Evolutionary conservation across 1,140 invertebrate genomes (phyloP).

Genomic region (Brachionus sp.): DNA sequence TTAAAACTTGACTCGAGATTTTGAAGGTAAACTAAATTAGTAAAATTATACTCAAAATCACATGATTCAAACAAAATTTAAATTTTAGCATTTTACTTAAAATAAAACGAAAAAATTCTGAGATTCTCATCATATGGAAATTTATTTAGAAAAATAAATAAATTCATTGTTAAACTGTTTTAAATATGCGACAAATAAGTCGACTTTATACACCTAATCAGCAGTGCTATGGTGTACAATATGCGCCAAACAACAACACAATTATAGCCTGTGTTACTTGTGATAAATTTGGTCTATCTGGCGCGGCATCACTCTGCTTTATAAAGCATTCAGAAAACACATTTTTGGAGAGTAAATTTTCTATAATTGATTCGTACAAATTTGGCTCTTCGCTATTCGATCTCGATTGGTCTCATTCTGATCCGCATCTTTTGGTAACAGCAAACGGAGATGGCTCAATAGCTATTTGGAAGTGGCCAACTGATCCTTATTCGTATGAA

Average conservation of each 20-base stretch:
- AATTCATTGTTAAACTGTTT: background rate
- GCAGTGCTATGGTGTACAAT: slow-evolving; percentile 35
- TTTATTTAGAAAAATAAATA: background rate
- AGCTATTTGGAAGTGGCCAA: slow-evolving; percentile 40
- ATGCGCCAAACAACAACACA: background rate
- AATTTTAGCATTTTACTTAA: background rate
- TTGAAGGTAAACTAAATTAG: background rate
- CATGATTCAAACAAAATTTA: background rate
- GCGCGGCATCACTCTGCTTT: slow-evolving; percentile 12
- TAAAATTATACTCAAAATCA: background rate
- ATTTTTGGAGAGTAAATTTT: slow-evolving; percentile 36
- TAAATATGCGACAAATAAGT: slow-evolving; percentile 32
- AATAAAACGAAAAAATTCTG: background rate
- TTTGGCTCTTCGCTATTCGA: slow-evolving; percentile 21
- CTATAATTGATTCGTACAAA: slow-evolving; percentile 11
- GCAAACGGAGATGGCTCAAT: slow-evolving; percentile 41
- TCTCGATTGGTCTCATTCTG: slow-evolving; percentile 21
- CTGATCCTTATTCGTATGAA: background rate
- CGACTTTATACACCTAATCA: slow-evolving; percentile 32
- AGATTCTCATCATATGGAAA: slow-evolving; percentile 1
- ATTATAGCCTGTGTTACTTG: slow-evolving; percentile 30
- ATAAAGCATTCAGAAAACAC: slow-evolving; percentile 32
- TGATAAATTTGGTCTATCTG: slow-evolving; percentile 35
- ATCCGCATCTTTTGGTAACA: background rate
- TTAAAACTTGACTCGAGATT: background rate